These are phyloP conservation scores for Coelinius sp. DNA, from an alignment of 2,888 invertebrate species.

Conservation along the genomic window DNA sequence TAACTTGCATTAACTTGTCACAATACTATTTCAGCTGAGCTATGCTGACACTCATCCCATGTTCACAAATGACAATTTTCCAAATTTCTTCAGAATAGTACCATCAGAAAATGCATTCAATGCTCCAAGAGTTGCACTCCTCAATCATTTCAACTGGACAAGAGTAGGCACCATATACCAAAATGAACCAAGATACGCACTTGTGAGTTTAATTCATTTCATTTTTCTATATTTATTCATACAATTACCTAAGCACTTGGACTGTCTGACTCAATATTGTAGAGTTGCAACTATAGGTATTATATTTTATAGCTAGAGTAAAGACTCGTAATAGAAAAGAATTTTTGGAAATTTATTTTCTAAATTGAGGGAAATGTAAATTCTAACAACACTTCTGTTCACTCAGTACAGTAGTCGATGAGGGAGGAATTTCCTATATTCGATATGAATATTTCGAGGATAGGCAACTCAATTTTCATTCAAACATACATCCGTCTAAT, in stretches of 20 bases:
- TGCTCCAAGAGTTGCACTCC: slow-evolving; percentile 87
- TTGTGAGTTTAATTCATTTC: slow-evolving; percentile 77
- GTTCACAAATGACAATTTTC: slow-evolving; percentile 94
- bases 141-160: slow-evolving; percentile 97
- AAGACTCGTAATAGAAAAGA: too few relatives aligned
- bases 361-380: too few relatives aligned
- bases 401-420: too few relatives aligned
- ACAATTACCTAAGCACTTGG: too few relatives aligned
- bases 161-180: slow-evolving; percentile 97
- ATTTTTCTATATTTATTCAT: too few relatives aligned
- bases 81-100: slow-evolving; percentile 96
- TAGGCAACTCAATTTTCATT: background rate
- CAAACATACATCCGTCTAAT: background rate
- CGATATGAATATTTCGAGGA: background rate
- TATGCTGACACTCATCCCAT: slow-evolving; percentile 98
- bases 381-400: too few relatives aligned
- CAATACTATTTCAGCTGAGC: slow-evolving; percentile 85
- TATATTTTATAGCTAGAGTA: too few relatives aligned
- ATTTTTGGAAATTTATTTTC: too few relatives aligned
- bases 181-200: slow-evolving; percentile 92
- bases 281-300: too few relatives aligned
- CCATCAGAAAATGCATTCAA: slow-evolving; percentile 98
- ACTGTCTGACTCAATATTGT: too few relatives aligned
- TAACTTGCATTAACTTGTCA: too few relatives aligned
- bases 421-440: background rate